Conservation (phyloP, 2,113 vertebrate species). For the Ginglymostoma cirratum region DNA sequence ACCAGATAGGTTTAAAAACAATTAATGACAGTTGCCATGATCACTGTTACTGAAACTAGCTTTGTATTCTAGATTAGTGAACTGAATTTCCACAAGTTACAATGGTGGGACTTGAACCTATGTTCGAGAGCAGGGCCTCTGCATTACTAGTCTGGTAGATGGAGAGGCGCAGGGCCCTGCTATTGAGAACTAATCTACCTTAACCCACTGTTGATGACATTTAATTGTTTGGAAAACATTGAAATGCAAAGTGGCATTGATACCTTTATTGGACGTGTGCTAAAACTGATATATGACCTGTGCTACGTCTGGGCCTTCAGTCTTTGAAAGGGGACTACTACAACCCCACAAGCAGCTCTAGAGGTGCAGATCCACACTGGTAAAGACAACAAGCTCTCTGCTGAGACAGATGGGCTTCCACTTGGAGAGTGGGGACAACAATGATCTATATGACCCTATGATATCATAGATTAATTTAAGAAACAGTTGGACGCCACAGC, state of each 20-base stretch:
- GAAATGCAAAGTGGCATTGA: constrained; percentile 18
- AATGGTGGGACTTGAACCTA: no score
- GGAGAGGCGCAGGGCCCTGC: neutral
- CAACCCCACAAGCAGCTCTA: neutral
- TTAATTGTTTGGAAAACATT: constrained; percentile 15
- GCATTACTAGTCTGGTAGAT: no score
- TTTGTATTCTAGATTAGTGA: no score
- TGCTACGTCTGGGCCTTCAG: neutral
- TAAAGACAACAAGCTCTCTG: neutral
- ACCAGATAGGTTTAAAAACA: no score
- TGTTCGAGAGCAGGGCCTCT: no score
- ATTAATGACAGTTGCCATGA: no score
- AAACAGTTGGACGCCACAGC: neutral
- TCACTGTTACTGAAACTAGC: no score
- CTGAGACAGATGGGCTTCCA: neutral
- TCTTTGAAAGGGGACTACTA: neutral
- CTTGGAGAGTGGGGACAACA: neutral
- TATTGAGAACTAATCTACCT: neutral
- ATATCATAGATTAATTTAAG: neutral
- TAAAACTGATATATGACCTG: neutral
- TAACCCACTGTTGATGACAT: neutral
- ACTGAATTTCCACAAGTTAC: no score
- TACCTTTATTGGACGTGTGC: no score
- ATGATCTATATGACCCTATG: neutral
- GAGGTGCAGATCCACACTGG: neutral